A percentile compares a stretch with the other conserved stretches of the same genome.
phyloP scores from a whole-genome alignment of 2,797 vertebrate genomes.

The Arnoldichthys spilopterus region DNA sequence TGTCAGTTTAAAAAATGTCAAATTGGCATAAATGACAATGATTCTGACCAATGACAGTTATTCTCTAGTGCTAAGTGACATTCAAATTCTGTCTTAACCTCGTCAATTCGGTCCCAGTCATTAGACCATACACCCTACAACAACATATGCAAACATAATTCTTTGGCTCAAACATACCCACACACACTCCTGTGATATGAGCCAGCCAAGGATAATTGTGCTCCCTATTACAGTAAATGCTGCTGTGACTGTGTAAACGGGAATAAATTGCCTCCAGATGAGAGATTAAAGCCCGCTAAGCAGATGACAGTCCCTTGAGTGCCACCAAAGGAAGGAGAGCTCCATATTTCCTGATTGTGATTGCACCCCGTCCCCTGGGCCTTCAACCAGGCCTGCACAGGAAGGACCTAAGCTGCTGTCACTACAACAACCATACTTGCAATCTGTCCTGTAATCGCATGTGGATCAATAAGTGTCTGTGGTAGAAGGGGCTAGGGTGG shows the following conservation, averaged over 20 bases:
- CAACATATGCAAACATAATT: conserved; percentile 59
- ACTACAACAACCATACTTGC: conserved; percentile 61
- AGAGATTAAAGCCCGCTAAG: conserved; percentile 81
- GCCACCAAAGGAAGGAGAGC: conserved; percentile 78
- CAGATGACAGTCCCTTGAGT: conserved; percentile 75
- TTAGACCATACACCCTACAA: conserved; percentile 20
- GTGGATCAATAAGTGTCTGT: conserved; percentile 13
- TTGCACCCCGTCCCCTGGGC: conserved; percentile 74
- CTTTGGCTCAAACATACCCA: conserved; percentile 51
- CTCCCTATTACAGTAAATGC: conserved; percentile 85
- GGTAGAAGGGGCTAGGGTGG: conserved; percentile 1
- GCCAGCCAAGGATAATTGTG: conserved; percentile 80
- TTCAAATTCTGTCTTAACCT: not conserved
- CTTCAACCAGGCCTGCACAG: conserved; percentile 67
- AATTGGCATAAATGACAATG: not conserved
- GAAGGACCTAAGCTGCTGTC: conserved; percentile 59
- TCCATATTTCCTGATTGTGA: conserved; percentile 85
- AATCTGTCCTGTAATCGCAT: conserved; percentile 8
- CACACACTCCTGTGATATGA: conserved; percentile 76
- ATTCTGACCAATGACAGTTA: not conserved
- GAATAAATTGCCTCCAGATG: conserved; percentile 85
- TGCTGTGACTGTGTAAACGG: conserved; percentile 82
- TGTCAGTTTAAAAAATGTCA: not conserved
- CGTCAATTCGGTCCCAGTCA: not conserved
- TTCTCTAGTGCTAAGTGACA: conserved; percentile 1